These are phyloP conservation scores for Ypsolopha scabrella DNA, from an alignment of 2,888 invertebrate genomes.

Conservation along the genomic window DNA sequence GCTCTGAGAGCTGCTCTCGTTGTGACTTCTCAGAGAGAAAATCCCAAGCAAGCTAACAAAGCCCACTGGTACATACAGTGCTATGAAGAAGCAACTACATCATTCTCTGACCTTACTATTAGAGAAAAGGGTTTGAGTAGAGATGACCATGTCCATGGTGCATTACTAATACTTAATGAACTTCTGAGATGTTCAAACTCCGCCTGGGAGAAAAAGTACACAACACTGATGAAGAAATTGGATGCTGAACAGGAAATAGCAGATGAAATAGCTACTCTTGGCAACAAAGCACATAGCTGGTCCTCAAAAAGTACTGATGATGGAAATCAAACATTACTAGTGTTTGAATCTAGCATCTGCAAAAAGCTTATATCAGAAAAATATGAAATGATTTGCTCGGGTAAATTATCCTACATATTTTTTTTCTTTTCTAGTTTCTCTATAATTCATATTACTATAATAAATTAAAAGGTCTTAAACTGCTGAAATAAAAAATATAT, in stretches of 20 bases:
- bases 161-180: conserved; percentile 93
- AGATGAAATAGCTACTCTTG: conserved; percentile 66
- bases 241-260: conserved; percentile 53
- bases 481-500: too few relatives aligned
- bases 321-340: conserved; percentile 39
- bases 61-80: conserved; percentile 94
- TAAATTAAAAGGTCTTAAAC: too few relatives aligned
- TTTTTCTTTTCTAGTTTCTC: too few relatives aligned
- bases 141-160: conserved; percentile 94
- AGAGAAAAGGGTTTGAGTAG: conserved; percentile 77
- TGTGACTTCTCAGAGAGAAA: conserved; percentile 94
- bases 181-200: conserved; percentile 90
- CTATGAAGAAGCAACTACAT: conserved; percentile 87
- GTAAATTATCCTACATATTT: conserved; percentile 22
- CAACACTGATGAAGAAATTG: conserved; percentile 74
- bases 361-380: conserved; percentile 85
- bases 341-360: conserved; percentile 87
- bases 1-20: conserved; percentile 93
- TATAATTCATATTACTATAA: too few relatives aligned
- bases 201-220: conserved; percentile 86
- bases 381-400: conserved; percentile 82
- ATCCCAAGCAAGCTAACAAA: conserved; percentile 87
- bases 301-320: conserved; percentile 37
- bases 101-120: conserved; percentile 74
- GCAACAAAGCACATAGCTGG: conserved; percentile 56